A percentile compares a stretch with the other conserved stretches of the same genome.
These are phyloP conservation scores for Drosophila mayri DNA, from an alignment of 1,140 invertebrate species.

Conservation along the genomic window DNA sequence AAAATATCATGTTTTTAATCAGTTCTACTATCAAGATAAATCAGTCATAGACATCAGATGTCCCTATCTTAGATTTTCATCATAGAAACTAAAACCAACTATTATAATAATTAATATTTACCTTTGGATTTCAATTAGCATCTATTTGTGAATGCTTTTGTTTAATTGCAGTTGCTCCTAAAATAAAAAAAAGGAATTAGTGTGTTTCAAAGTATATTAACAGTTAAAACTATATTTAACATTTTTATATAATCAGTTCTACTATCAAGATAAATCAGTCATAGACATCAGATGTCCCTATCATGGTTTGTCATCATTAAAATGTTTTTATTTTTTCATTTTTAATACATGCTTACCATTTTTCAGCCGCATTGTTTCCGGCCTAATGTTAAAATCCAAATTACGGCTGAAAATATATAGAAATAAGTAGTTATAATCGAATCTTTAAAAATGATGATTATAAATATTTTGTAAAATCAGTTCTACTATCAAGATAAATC, in stretches of 20 bases:
- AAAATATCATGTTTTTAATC: not conserved
- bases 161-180: not conserved
- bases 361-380: too few species aligned
- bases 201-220: too few species aligned
- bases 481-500: conserved; percentile 49
- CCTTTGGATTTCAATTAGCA: not conserved
- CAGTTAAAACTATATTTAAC: too few species aligned
- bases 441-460: too few species aligned
- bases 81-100: not conserved
- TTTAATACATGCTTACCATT: too few species aligned
- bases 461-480: not conserved
- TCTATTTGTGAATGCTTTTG: not conserved
- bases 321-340: too few species aligned
- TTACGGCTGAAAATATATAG: too few species aligned
- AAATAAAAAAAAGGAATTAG: not conserved
- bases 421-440: too few species aligned
- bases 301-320: conserved; percentile 49
- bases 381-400: too few species aligned
- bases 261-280: conserved; percentile 57
- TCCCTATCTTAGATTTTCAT: conserved; percentile 46
- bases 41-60: conserved; percentile 55
- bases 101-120: conserved; percentile 14
- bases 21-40: conserved; percentile 52
- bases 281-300: conserved; percentile 55
- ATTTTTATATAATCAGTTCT: not conserved